Percentiles rank a stretch among this genome's conserved stretches.
Conservation (phyloP, 2,797 vertebrate genomes). For the Pseudochaenichthys georgianus region DNA sequence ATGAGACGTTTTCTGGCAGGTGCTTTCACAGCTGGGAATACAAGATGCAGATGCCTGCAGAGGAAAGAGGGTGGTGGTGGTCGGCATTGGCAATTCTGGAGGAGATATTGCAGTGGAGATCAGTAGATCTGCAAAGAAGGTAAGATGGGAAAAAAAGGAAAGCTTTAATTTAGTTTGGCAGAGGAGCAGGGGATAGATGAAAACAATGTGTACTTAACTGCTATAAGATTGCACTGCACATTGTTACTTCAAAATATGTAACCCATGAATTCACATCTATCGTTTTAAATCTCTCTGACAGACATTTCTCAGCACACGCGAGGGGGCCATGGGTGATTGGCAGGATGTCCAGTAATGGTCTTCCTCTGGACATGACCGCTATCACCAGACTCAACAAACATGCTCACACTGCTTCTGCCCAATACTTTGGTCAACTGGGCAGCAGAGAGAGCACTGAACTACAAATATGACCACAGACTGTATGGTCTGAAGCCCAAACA, state of each 20-base stretch:
- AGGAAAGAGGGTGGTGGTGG: slow-evolving; percentile 88
- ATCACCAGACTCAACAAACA: slow-evolving; percentile 74
- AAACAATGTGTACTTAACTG: not conserved
- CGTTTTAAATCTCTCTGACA: slow-evolving; percentile 53
- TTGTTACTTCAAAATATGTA: not conserved
- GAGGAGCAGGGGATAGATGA: not conserved
- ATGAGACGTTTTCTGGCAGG: slow-evolving; percentile 85
- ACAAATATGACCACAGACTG: slow-evolving; percentile 85
- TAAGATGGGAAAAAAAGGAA: slow-evolving; percentile 56
- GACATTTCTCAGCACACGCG: slow-evolving; percentile 89
- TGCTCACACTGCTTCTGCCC: slow-evolving; percentile 79
- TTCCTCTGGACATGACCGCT: slow-evolving; percentile 87
- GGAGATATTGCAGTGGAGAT: slow-evolving; percentile 91
- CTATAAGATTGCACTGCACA: not conserved
- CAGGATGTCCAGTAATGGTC: slow-evolving; percentile 81
- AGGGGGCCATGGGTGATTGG: slow-evolving; percentile 88
- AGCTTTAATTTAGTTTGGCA: not conserved
- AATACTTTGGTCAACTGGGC: slow-evolving; percentile 66
- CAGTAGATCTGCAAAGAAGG: slow-evolving; percentile 87
- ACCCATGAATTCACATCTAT: not conserved
- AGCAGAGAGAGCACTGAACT: slow-evolving; percentile 78
- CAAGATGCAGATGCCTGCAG: slow-evolving; percentile 84
- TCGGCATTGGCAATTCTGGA: slow-evolving; percentile 91
- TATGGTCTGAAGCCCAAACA: slow-evolving; percentile 87
- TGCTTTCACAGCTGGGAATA: slow-evolving; percentile 90